These are phyloP conservation scores for Oxystoma pomonae DNA, from an alignment of 2,888 invertebrate species.

Conservation along the genomic window DNA sequence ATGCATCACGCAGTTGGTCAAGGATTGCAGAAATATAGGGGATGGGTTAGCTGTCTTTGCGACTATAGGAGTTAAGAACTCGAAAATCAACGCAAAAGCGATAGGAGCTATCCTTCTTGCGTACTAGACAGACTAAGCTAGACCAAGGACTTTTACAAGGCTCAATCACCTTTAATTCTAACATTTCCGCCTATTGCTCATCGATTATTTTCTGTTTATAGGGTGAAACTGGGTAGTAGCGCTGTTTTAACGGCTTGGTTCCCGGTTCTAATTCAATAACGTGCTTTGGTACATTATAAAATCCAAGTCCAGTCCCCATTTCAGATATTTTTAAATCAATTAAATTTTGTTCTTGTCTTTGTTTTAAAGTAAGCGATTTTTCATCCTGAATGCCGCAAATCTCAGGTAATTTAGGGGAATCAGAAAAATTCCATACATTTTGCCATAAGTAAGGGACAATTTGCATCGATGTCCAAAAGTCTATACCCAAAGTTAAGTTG, in stretches of 20 bases:
- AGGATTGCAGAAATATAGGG: constrained; percentile 4
- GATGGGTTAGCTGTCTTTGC: constrained; percentile 3
- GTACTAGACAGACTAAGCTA: not conserved
- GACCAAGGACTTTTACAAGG: constrained; percentile 9
- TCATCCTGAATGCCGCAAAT: not conserved
- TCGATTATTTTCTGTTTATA: not conserved
- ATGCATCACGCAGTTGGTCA: not conserved
- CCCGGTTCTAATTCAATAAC: constrained; percentile 4
- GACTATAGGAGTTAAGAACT: not conserved
- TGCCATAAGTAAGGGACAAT: constrained; percentile 6
- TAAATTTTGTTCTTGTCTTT: not conserved
- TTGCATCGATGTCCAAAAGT: constrained; percentile 11
- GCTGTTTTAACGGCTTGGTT: constrained; percentile 4
- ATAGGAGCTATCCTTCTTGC: constrained; percentile 1
- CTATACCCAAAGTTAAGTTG: constrained; percentile 17
- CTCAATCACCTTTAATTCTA: too few species aligned
- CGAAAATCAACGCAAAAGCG: constrained; percentile 4
- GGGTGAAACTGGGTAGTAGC: constrained; percentile 2
- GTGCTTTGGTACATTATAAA: constrained; percentile 5
- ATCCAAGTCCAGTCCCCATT: not conserved
- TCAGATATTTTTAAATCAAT: not conserved
- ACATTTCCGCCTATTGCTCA: too few species aligned
- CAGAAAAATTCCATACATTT: constrained; percentile 7
- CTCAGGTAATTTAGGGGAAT: not conserved
- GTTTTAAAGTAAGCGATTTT: not conserved